Evolutionary conservation across 2,888 invertebrate species (phyloP).

Genomic region (Andrena hattorfiana): DNA sequence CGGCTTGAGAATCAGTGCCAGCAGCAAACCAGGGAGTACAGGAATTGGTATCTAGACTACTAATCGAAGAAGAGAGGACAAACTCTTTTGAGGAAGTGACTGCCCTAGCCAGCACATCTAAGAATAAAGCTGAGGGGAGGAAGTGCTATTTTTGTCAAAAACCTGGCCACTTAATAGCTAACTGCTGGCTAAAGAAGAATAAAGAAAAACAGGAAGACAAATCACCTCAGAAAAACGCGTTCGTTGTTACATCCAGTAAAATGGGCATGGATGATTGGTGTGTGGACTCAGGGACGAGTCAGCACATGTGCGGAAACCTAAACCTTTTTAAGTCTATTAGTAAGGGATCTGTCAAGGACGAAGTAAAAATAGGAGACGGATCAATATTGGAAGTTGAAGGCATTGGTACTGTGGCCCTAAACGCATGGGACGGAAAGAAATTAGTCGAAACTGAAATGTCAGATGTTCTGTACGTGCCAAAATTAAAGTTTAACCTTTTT

Average conservation of each 20-base stretch:
- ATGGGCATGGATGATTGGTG: background rate
- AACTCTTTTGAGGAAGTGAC: too few species aligned
- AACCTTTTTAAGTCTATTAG: background rate
- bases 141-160: too few species aligned
- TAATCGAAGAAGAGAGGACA: conserved; percentile 3
- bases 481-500: conserved; percentile 1
- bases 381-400: conserved; percentile 1
- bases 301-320: background rate
- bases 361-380: background rate
- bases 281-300: background rate
- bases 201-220: too few species aligned
- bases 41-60: background rate
- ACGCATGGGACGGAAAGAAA: background rate
- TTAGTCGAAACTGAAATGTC: background rate
- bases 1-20: background rate
- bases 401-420: background rate
- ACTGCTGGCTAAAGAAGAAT: too few species aligned
- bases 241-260: too few species aligned
- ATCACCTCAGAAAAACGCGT: background rate
- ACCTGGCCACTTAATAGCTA: too few species aligned
- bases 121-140: too few species aligned
- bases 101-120: too few species aligned
- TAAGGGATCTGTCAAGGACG: background rate
- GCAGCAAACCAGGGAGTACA: background rate
- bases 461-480: conserved; percentile 1